Conservation (phyloP, 2,797 vertebrate species). For the Esox lucius region DNA sequence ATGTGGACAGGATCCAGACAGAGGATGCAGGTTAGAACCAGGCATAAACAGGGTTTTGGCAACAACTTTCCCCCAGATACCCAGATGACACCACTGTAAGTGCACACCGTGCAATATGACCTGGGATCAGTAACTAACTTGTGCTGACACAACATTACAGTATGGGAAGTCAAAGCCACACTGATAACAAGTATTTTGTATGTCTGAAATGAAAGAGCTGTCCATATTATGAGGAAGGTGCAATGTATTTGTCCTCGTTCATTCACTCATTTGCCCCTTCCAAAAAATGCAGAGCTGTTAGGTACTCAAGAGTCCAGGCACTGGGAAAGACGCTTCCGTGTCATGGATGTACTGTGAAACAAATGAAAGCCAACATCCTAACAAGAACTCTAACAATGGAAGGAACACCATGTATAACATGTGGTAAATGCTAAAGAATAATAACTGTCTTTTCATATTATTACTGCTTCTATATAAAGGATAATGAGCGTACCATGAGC, state of each 20-base stretch:
- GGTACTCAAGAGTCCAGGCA: slow-evolving; percentile 49
- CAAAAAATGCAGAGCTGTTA: slow-evolving; percentile 51
- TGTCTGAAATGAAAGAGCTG: slow-evolving; percentile 33
- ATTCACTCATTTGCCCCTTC: slow-evolving; percentile 55
- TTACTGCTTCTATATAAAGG: slow-evolving; percentile 17
- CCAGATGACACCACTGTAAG: slow-evolving; percentile 8
- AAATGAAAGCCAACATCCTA: slow-evolving; percentile 47
- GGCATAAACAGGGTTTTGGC: too few relatives aligned
- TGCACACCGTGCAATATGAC: slow-evolving; percentile 13
- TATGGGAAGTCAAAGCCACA: neutral
- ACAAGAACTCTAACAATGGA: slow-evolving; percentile 37
- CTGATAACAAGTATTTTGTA: slow-evolving; percentile 15
- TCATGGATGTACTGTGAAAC: slow-evolving; percentile 33
- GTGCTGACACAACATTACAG: slow-evolving; percentile 12
- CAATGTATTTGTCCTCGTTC: slow-evolving; percentile 34
- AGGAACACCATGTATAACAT: slow-evolving; percentile 37
- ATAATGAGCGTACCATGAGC: slow-evolving; percentile 35
- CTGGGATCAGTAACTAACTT: slow-evolving; percentile 29
- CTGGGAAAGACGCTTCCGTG: slow-evolving; percentile 45
- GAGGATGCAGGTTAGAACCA: too few relatives aligned
- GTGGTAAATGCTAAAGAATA: slow-evolving; percentile 26
- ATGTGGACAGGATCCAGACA: too few relatives aligned
- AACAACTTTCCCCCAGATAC: slow-evolving; percentile 11
- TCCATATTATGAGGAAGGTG: slow-evolving; percentile 10
- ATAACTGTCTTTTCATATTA: slow-evolving; percentile 36